Percentiles rank a stretch among this genome's conserved stretches.
These are phyloP conservation scores for Microtus oregoni DNA, from an alignment of 2,113 vertebrate genomes.

Conservation along the genomic window DNA sequence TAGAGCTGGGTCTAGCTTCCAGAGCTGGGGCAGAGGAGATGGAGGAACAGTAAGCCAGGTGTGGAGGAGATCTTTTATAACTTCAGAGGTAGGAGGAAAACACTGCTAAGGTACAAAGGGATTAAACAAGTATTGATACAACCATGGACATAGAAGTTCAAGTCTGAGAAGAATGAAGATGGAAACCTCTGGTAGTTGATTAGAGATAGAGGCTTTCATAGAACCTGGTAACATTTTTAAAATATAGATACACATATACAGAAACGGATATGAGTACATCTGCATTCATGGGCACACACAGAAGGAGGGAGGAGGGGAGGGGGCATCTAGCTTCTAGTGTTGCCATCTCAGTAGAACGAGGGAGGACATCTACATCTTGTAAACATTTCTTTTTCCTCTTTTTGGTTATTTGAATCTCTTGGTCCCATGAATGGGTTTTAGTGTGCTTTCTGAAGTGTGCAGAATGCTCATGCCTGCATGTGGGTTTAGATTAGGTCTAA, in stretches of 20 bases:
- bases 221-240: neutral
- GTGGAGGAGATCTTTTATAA: neutral
- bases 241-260: neutral
- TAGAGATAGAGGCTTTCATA: neutral
- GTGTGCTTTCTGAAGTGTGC: neutral
- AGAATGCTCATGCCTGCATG: neutral
- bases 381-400: neutral
- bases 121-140: neutral
- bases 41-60: rapidly evolving
- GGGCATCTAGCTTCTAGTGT: neutral
- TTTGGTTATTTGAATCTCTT: neutral
- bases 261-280: neutral
- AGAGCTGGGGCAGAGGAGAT: neutral
- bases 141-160: neutral
- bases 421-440: neutral
- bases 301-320: neutral
- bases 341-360: neutral
- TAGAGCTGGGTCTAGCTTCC: rapidly evolving
- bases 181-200: neutral
- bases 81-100: neutral
- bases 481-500: neutral
- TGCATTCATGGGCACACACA: too few relatives aligned
- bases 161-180: neutral
- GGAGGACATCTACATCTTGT: neutral
- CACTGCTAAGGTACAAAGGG: neutral